Evolutionary conservation across 1,140 invertebrate genomes (phyloP).

Genomic region (Drosophila kepulauana): DNA sequence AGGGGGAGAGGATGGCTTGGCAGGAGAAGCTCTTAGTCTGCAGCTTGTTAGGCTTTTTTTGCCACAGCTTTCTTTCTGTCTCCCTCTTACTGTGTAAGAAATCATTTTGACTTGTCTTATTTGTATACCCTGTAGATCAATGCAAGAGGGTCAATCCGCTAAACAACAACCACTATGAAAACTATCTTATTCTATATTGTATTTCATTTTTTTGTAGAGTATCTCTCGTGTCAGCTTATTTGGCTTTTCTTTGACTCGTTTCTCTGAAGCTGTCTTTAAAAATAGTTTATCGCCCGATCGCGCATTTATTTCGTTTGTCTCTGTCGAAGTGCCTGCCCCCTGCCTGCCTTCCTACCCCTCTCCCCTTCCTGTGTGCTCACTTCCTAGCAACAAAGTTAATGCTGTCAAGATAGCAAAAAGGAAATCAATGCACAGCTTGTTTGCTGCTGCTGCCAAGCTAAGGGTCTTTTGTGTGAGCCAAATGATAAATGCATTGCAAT

Average conservation of each 20-base stretch:
- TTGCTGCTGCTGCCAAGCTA: slow-evolving; percentile 34
- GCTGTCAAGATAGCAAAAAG: slow-evolving; percentile 81
- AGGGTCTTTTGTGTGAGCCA: slow-evolving; percentile 72
- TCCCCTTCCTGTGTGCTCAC: no score
- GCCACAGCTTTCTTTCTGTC: slow-evolving; percentile 34
- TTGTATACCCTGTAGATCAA: slow-evolving; percentile 21
- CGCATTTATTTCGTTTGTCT: slow-evolving; percentile 83
- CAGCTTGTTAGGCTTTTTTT: slow-evolving; percentile 69
- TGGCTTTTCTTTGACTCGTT: slow-evolving; percentile 51
- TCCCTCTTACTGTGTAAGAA: slow-evolving; percentile 67
- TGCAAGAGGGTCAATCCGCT: no score
- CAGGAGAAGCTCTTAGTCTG: slow-evolving; percentile 38
- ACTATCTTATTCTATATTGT: no score
- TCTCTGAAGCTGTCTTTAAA: slow-evolving; percentile 79
- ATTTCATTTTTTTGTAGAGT: slow-evolving; percentile 22
- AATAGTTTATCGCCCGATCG: slow-evolving; percentile 82
- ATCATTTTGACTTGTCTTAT: slow-evolving; percentile 68
- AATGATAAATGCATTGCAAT: slow-evolving; percentile 75
- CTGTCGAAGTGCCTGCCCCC: slow-evolving; percentile 69
- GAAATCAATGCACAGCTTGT: slow-evolving; percentile 76
- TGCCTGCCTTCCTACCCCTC: background rate
- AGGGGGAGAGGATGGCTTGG: background rate
- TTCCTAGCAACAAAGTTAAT: slow-evolving; percentile 63
- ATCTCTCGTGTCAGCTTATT: slow-evolving; percentile 29
- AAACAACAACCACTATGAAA: no score